Base-by-base conservation (phyloP, 2,888 invertebrate species). In the Globia sparganii region DNA sequence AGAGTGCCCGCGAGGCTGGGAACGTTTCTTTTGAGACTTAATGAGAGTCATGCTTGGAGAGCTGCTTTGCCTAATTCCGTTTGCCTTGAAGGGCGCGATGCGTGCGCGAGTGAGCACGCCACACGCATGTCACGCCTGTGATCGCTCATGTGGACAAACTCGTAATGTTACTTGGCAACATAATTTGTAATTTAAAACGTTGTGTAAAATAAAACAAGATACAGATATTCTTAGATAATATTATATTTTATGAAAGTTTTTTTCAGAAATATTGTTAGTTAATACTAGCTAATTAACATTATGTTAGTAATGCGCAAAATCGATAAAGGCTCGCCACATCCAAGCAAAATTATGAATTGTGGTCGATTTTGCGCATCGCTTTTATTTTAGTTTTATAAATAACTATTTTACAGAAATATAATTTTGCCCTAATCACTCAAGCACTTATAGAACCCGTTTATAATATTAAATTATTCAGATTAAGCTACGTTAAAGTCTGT, bases 31-130 rank as follows among this genome's bases (percentile, higher is more conserved):
- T 89, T 86, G 78, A 84, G 70, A 68, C 73, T 84, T 87, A 88
- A 88, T 87, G 83, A 86, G 84, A 86, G 71, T 81, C 85, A 85
- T 83, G 89, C 82, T 87, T 64, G 64, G 43, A 62, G 75, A 72
- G 80, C 75, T 85, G 84, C 81, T 85, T 85, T 85, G 78, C 86
- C 81, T 88, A 88, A 91, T 90, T 84, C 81, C 64, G 84, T 90
- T 90, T 88, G 75, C 89, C 89, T 90, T 88, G 86, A 81, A 78
- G 68, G 37, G 66, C 28, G 65, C 65, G 76, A 66, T 64, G 71
- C 31, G 76, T 74, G 72, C 56, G 65, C 64, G 67, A 71, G 70
- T 62, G 72, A 76, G 73, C 77, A 65, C 75, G 78, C 49, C 65
- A 37, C 77, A 75, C 75, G 74, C 75, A 70, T 25, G 46, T 34